phyloP scores from a whole-genome alignment of 2,797 vertebrate species.

The Acanthurus lineatus region DNA sequence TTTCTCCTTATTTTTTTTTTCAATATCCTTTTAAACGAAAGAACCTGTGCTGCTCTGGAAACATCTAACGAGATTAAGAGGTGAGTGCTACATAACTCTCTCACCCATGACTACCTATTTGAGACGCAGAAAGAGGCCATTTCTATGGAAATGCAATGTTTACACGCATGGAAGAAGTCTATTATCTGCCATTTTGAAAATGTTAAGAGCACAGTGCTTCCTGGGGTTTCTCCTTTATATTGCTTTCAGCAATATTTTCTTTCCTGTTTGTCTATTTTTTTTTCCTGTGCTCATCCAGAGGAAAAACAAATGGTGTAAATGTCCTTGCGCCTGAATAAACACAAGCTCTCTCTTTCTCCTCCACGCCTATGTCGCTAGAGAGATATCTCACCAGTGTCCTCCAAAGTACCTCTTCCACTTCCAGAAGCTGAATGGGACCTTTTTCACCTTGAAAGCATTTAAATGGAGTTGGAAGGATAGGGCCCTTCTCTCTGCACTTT shows the following conservation, averaged over 20 bases:
- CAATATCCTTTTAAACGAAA: slow-evolving; percentile 42
- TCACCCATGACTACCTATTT: slow-evolving; percentile 71
- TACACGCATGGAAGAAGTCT: slow-evolving; percentile 84
- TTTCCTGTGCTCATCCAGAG: slow-evolving; percentile 71
- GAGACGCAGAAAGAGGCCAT: slow-evolving; percentile 78
- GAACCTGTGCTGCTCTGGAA: slow-evolving; percentile 56
- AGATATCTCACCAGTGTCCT: slow-evolving; percentile 61
- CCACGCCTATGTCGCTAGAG: slow-evolving; percentile 47
- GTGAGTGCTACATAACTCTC: slow-evolving; percentile 66
- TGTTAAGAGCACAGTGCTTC: slow-evolving; percentile 75
- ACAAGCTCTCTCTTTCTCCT: slow-evolving; percentile 58
- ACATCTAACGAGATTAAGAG: slow-evolving; percentile 80
- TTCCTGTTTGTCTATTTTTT: slow-evolving; percentile 60
- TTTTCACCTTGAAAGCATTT: slow-evolving; percentile 82
- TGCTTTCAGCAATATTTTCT: slow-evolving; percentile 63
- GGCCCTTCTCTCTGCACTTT: slow-evolving; percentile 64
- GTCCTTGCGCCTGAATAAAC: slow-evolving; percentile 78
- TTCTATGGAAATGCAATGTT: slow-evolving; percentile 86
- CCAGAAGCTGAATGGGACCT: slow-evolving; percentile 64
- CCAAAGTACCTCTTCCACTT: slow-evolving; percentile 66
- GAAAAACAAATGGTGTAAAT: slow-evolving; percentile 84
- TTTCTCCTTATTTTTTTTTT: slow-evolving; percentile 19
- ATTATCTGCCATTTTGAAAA: slow-evolving; percentile 83
- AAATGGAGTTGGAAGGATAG: slow-evolving; percentile 72
- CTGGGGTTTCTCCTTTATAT: slow-evolving; percentile 58